Percentiles rank a stretch among this genome's conserved stretches.
These are phyloP conservation scores for Smutsia gigantea DNA, from an alignment of 2,797 vertebrate species.

Conservation along the genomic window DNA sequence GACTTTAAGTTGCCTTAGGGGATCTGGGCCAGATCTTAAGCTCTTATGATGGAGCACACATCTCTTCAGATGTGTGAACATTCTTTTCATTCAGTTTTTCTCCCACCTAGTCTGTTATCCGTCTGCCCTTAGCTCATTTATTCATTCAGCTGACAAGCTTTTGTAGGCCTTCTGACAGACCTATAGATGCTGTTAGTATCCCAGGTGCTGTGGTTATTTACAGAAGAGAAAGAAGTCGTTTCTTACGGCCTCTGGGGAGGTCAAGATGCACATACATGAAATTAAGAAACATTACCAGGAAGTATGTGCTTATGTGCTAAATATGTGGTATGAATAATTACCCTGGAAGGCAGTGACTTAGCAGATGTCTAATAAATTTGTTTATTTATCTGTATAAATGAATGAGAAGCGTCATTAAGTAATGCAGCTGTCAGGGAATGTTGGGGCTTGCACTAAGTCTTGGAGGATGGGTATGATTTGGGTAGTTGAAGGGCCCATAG, in stretches of 20 bases:
- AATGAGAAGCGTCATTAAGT: not conserved
- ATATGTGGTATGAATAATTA: not conserved
- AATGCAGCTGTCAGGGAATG: not conserved
- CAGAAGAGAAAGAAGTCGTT: not conserved
- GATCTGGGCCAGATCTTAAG: not conserved
- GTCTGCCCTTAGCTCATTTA: not conserved
- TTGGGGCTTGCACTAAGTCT: not conserved
- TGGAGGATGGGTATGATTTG: not conserved
- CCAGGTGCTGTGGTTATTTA: not conserved
- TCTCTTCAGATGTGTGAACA: not conserved
- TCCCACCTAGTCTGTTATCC: not conserved
- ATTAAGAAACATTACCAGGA: not conserved
- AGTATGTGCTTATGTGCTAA: not conserved
- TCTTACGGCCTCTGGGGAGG: not conserved
- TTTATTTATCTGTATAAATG: not conserved
- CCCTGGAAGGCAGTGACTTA: not conserved
- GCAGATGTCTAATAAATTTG: not conserved
- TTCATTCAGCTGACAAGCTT: not conserved
- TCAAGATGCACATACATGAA: not conserved
- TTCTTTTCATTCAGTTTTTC: not conserved
- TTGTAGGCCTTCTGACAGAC: not conserved
- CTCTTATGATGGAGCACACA: not conserved
- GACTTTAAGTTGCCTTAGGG: not conserved
- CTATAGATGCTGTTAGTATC: not conserved
- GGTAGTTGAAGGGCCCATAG: not conserved